These are phyloP conservation scores for Dryobota labecula DNA, from an alignment of 2,888 invertebrate genomes.

Conservation along the genomic window DNA sequence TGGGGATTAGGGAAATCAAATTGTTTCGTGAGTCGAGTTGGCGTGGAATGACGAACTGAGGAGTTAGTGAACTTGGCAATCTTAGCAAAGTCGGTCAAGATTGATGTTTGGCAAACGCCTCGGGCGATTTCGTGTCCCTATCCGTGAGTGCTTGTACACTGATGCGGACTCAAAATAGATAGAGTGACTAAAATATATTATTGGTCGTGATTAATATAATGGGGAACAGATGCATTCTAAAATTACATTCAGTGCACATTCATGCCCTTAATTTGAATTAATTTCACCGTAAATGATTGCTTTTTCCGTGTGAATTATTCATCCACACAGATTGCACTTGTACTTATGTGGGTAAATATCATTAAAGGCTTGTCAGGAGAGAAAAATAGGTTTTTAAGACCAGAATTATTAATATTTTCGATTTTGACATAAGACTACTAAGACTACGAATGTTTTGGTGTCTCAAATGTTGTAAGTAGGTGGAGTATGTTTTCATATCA, in stretches of 20 bases:
- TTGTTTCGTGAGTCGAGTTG: conserved; percentile 72
- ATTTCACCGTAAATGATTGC: not conserved
- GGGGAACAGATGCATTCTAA: not conserved
- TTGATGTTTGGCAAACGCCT: conserved; percentile 72
- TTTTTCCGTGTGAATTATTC: not conserved
- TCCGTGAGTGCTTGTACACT: conserved; percentile 58
- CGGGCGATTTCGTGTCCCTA: conserved; percentile 58
- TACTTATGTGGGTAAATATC: not conserved
- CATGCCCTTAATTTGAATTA: not conserved
- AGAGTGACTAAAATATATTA: conserved; percentile 1
- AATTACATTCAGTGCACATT: not conserved
- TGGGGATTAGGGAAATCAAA: conserved; percentile 73
- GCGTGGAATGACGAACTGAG: conserved; percentile 68
- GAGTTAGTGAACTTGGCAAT: conserved; percentile 74
- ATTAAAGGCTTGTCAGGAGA: too few relatives aligned
- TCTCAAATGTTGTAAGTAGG: not conserved
- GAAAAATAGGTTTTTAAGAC: not conserved
- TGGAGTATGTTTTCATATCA: not conserved
- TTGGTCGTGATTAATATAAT: not conserved
- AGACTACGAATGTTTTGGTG: not conserved
- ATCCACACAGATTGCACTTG: not conserved
- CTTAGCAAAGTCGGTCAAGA: conserved; percentile 68
- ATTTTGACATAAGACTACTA: not conserved
- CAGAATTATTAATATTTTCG: too few relatives aligned
- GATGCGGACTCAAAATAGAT: conserved; percentile 13